Evolutionary conservation across 2,888 invertebrate species (phyloP).

Genomic region (Chouioia cunea): DNA sequence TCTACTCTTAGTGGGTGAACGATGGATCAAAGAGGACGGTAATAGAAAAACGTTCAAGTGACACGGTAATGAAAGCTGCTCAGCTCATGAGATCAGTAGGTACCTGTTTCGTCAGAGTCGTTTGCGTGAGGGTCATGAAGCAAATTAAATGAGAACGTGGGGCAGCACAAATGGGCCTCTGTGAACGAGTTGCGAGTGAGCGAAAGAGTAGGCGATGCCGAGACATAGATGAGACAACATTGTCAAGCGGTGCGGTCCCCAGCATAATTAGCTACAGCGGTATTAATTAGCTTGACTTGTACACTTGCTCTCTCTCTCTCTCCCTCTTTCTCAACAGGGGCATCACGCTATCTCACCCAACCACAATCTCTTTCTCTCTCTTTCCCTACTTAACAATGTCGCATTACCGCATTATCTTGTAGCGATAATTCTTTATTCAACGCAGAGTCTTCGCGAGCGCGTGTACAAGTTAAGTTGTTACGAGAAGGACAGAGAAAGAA

Average conservation of each 20-base stretch:
- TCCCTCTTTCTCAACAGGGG: background rate
- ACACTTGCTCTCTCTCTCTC: background rate
- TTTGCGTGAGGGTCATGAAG: too few relatives aligned
- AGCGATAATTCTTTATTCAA: constrained; percentile 43
- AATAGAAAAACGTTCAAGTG: too few relatives aligned
- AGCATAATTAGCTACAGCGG: constrained; percentile 51
- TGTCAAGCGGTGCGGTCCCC: constrained; percentile 38
- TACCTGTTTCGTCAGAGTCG: too few relatives aligned
- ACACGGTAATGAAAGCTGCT: too few relatives aligned
- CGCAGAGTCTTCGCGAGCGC: background rate
- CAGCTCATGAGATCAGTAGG: too few relatives aligned
- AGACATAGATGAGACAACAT: constrained; percentile 48
- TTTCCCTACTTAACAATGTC: constrained; percentile 36
- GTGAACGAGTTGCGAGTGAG: background rate
- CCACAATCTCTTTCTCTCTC: background rate
- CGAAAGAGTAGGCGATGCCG: constrained; percentile 13
- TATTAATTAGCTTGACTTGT: constrained; percentile 50
- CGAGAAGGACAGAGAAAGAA: background rate
- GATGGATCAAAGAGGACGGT: too few relatives aligned
- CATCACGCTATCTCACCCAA: background rate
- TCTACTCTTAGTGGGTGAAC: too few relatives aligned
- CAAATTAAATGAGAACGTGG: too few relatives aligned
- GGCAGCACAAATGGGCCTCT: too few relatives aligned
- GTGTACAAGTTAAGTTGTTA: constrained; percentile 35
- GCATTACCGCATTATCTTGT: constrained; percentile 37